A percentile compares a stretch with the other conserved stretches of the same genome.
These are phyloP conservation scores for Teleopsis dalmanni DNA, from an alignment of 1,140 invertebrate genomes.

Conservation along the genomic window DNA sequence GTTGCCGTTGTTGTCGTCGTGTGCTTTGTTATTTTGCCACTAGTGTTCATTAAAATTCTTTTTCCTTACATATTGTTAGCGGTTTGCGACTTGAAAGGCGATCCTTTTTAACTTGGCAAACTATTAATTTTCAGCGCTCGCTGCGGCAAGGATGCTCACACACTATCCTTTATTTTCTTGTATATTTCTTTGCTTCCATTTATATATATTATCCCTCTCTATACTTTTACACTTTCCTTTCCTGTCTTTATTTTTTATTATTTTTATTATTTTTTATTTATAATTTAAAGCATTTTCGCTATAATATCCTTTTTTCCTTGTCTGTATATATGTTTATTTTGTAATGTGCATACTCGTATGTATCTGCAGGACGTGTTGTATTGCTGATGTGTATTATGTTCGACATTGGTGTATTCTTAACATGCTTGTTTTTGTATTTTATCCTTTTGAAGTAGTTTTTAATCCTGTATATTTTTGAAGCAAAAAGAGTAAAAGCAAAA, in stretches of 20 bases:
- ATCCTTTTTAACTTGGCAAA: slow-evolving; percentile 40
- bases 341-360: neutral
- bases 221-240: neutral
- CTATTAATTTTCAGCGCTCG: slow-evolving; percentile 30
- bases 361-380: neutral
- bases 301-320: neutral
- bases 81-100: slow-evolving; percentile 41
- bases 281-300: neutral
- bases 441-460: slow-evolving; percentile 9
- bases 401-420: neutral
- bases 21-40: slow-evolving; percentile 1
- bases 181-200: neutral
- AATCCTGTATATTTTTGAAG: neutral
- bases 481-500: neutral
- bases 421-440: neutral
- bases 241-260: neutral
- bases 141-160: neutral
- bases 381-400: neutral
- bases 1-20: neutral
- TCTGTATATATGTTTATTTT: neutral
- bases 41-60: neutral
- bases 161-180: too few relatives aligned
- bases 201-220: neutral
- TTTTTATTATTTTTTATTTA: neutral
- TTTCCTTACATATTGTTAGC: slow-evolving; percentile 30